phyloP scores from a whole-genome alignment of 2,113 vertebrate species.

The Lates calcarifer region DNA sequence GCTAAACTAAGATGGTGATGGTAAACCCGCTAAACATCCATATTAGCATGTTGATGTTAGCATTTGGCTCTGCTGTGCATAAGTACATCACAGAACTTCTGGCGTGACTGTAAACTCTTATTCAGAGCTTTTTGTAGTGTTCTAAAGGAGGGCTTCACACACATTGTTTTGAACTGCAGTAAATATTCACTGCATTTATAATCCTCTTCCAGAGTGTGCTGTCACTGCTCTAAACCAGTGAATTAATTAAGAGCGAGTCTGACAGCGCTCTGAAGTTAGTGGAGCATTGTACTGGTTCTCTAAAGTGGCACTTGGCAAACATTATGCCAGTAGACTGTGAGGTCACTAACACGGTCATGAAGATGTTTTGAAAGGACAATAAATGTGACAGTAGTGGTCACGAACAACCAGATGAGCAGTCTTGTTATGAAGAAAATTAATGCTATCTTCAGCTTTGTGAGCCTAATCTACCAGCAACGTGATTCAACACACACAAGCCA shows the following conservation, averaged over 20 bases:
- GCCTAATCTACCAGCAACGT: conserved; percentile 5
- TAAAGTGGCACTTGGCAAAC: conserved; percentile 65
- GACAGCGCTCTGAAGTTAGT: conserved; percentile 40
- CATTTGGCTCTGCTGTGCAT: background rate
- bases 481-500: conserved; percentile 7
- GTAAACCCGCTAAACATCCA: background rate
- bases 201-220: conserved; percentile 14
- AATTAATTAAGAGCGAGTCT: conserved; percentile 57
- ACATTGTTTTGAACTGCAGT: conserved; percentile 35
- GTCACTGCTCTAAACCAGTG: conserved; percentile 25
- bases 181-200: conserved; percentile 43
- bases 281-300: conserved; percentile 52
- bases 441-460: background rate
- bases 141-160: conserved; percentile 6
- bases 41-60: background rate
- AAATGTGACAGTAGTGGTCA: conserved; percentile 5
- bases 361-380: background rate
- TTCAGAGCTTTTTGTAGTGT: background rate
- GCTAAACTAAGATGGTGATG: background rate
- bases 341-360: conserved; percentile 1
- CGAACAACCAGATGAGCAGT: background rate
- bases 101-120: background rate
- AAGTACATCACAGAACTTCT: background rate
- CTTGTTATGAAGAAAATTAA: background rate
- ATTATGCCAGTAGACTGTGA: conserved; percentile 33